Evolutionary conservation across 2,888 invertebrate genomes (phyloP).

Genomic region (Agonopterix arenella): DNA sequence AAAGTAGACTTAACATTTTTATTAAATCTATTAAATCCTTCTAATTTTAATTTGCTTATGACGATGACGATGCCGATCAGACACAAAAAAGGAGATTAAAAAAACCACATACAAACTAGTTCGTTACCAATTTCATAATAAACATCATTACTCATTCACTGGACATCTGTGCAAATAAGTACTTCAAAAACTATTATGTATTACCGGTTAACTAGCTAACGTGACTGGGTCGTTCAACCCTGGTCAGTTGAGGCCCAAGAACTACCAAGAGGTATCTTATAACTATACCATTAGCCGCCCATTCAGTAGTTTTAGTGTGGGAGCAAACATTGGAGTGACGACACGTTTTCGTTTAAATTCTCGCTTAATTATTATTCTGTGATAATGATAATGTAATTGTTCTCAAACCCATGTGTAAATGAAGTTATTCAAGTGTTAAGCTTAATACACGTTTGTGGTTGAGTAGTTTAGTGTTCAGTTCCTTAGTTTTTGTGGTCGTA

Average conservation of each 20-base stretch:
- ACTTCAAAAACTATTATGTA: conserved; percentile 7
- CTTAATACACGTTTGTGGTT: background rate
- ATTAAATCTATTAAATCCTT: too few species aligned
- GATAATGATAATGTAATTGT: conserved; percentile 7
- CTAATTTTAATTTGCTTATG: too few species aligned
- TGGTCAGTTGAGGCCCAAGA: conserved; percentile 25
- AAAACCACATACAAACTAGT: too few species aligned
- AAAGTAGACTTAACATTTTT: too few species aligned
- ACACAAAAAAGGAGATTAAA: too few species aligned
- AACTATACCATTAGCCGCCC: conserved; percentile 38
- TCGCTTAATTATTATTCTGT: conserved; percentile 8
- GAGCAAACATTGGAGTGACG: conserved; percentile 45
- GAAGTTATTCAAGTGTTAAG: background rate
- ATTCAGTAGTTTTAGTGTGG: conserved; percentile 46
- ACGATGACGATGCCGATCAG: too few species aligned
- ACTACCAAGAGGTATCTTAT: conserved; percentile 29
- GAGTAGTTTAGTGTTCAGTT: conserved; percentile 1
- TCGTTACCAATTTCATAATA: too few species aligned
- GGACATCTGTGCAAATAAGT: conserved; percentile 29
- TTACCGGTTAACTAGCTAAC: background rate
- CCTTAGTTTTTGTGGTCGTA: background rate
- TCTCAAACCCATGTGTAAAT: background rate
- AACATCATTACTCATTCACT: conserved; percentile 3
- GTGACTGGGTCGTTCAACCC: conserved; percentile 21
- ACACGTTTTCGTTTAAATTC: conserved; percentile 36